phyloP scores from a whole-genome alignment of 2,113 vertebrate genomes.

The Climacteris rufus region DNA sequence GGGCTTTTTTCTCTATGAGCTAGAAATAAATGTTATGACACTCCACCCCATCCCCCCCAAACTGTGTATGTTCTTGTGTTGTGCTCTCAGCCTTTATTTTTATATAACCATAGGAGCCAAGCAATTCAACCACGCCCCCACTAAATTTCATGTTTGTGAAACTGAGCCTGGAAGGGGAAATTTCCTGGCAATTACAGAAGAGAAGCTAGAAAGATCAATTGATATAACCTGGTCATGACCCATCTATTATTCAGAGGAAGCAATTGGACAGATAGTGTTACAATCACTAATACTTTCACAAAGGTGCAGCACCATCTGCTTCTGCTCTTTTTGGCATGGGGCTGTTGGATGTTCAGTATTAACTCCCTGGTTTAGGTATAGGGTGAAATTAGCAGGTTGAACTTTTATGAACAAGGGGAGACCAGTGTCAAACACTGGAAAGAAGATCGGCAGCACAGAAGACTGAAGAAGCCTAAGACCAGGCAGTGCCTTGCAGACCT shows the following conservation, averaged over 20 bases:
- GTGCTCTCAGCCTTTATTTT: not conserved
- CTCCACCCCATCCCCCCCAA: not conserved
- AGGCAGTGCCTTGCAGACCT: not conserved
- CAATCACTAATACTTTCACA: not conserved
- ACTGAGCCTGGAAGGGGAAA: slow-evolving; percentile 25
- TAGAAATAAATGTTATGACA: not conserved
- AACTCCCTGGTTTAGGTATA: not conserved
- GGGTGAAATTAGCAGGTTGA: not conserved
- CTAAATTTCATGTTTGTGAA: not conserved
- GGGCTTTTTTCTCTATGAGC: not conserved
- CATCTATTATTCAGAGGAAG: slow-evolving; percentile 21
- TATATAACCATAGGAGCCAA: not conserved
- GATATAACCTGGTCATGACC: slow-evolving; percentile 48
- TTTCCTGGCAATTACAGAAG: not conserved
- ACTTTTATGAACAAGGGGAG: not conserved
- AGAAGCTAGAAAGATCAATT: slow-evolving; percentile 40
- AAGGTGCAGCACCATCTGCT: slow-evolving; percentile 37
- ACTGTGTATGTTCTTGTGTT: not conserved
- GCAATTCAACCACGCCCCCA: not conserved
- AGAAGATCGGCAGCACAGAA: not conserved
- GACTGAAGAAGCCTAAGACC: not conserved
- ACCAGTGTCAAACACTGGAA: not conserved
- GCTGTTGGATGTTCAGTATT: not conserved
- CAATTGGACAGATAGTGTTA: slow-evolving; percentile 39
- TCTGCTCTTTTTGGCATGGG: not conserved